Percentiles rank a stretch among this genome's conserved stretches.
Evolutionary conservation across 2,797 vertebrate genomes (phyloP).

Genomic region (Sebastes trivittatus): DNA sequence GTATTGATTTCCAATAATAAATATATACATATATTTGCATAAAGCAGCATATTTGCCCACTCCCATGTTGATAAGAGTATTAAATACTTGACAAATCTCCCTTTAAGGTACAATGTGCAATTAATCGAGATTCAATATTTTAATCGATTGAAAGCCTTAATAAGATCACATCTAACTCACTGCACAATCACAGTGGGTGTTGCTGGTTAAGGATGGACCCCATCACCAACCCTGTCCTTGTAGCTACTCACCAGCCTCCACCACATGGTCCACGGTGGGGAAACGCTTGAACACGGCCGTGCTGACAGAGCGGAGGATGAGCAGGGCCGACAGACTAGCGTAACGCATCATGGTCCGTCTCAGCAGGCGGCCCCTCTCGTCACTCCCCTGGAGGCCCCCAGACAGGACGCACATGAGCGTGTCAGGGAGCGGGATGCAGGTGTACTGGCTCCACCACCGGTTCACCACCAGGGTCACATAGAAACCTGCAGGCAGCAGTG

Average conservation of each 20-base stretch:
- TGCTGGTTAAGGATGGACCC: neutral
- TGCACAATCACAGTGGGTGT: neutral
- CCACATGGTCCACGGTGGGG: conserved; percentile 90
- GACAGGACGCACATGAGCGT: conserved; percentile 87
- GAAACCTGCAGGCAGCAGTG: conserved; percentile 80
- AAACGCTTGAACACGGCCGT: conserved; percentile 90
- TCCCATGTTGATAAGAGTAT: too few relatives aligned
- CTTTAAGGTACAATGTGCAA: too few relatives aligned
- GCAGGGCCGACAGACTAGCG: conserved; percentile 85
- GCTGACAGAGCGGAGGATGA: conserved; percentile 90
- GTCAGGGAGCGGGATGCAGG: conserved; percentile 88
- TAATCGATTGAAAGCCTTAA: too few relatives aligned
- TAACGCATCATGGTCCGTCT: conserved; percentile 90
- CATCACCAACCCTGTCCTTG: neutral
- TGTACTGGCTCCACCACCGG: conserved; percentile 93
- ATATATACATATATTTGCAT: too few relatives aligned
- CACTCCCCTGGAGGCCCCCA: conserved; percentile 84
- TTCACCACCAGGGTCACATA: conserved; percentile 92
- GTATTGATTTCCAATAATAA: too few relatives aligned
- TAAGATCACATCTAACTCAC: neutral
- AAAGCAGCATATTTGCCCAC: too few relatives aligned
- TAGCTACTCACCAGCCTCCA: conserved; percentile 86
- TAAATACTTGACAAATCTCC: too few relatives aligned
- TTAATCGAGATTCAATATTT: too few relatives aligned
- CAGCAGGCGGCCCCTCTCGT: conserved; percentile 87